phyloP scores from a whole-genome alignment of 2,888 invertebrate species.

The Deroplatys truncata region DNA sequence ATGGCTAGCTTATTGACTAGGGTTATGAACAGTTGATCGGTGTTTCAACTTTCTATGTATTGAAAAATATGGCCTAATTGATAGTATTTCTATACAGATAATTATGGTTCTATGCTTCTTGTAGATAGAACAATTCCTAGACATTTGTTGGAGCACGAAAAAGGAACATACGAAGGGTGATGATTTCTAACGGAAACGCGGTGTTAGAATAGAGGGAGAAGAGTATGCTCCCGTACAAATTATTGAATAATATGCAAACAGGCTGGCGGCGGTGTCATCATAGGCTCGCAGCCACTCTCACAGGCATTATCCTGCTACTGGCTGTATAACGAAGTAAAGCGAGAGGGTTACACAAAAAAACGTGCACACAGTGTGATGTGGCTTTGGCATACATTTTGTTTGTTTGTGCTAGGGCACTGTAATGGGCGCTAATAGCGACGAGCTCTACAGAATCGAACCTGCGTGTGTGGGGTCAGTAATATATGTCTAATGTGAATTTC shows the following conservation, averaged over 20 bases:
- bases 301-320: not conserved
- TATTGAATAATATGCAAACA: not conserved
- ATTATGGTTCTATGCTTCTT: too few relatives aligned
- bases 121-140: too few relatives aligned
- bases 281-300: not conserved
- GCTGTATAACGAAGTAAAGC: not conserved
- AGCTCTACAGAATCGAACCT: slow-evolving; percentile 7
- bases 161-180: too few relatives aligned
- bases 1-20: too few relatives aligned
- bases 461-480: slow-evolving; percentile 6
- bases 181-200: too few relatives aligned
- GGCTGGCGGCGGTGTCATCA: not conserved
- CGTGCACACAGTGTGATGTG: not conserved
- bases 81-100: too few relatives aligned
- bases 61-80: too few relatives aligned
- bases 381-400: slow-evolving; percentile 1
- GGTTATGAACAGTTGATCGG: too few relatives aligned
- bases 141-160: too few relatives aligned
- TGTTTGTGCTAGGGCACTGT: slow-evolving; percentile 8
- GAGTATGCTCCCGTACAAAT: not conserved
- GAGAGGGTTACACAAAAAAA: not conserved
- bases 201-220: not conserved
- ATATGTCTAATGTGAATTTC: slow-evolving; percentile 1
- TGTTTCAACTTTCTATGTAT: too few relatives aligned
- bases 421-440: slow-evolving; percentile 9